Percentiles rank a stretch among this genome's conserved stretches.
Conservation (phyloP, 2,113 vertebrate species). For the Psettodes erumei region DNA sequence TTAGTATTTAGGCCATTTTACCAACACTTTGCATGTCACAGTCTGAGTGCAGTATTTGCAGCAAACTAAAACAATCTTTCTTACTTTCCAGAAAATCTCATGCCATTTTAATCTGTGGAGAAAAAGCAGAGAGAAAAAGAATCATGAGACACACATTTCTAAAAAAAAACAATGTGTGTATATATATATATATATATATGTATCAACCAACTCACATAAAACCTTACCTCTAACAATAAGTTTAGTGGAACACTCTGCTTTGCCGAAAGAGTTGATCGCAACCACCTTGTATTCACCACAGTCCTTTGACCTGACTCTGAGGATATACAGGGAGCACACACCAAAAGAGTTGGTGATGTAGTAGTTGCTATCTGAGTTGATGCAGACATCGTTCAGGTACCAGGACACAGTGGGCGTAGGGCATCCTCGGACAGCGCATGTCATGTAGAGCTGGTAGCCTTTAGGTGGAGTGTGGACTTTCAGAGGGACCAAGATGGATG, state of each 20-base stretch:
- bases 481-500: conserved; percentile 86
- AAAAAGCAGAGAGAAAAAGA: conserved; percentile 13
- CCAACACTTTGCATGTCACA: neutral
- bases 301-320: conserved; percentile 80
- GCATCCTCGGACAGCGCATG: conserved; percentile 86
- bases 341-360: conserved; percentile 88
- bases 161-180: too few species aligned
- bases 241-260: conserved; percentile 83
- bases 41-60: neutral
- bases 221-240: conserved; percentile 86
- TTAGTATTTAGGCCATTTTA: conserved; percentile 8
- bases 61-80: neutral
- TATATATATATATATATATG: too few species aligned
- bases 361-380: conserved; percentile 81
- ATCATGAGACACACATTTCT: too few species aligned
- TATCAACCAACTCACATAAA: neutral
- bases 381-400: conserved; percentile 86
- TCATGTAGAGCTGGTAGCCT: conserved; percentile 90
- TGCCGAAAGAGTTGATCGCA: conserved; percentile 85
- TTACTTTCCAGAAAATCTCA: conserved; percentile 4
- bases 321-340: conserved; percentile 88
- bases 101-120: conserved; percentile 56
- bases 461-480: conserved; percentile 85
- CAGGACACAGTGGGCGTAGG: conserved; percentile 86
- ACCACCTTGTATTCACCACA: conserved; percentile 86